phyloP scores from a whole-genome alignment of 2,888 invertebrate genomes.

The Pyrgus malvae region DNA sequence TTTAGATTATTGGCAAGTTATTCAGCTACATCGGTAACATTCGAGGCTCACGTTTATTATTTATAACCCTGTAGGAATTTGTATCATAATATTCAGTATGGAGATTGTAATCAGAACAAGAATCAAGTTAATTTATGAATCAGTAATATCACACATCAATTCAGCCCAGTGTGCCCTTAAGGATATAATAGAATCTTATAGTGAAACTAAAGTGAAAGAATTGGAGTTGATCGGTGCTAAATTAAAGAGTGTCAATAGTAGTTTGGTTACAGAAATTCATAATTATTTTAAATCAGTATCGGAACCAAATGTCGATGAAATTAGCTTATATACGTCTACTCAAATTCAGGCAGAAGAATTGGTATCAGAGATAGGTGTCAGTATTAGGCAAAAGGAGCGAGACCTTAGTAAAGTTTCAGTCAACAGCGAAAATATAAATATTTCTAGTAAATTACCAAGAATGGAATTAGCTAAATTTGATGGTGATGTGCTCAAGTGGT shows the following conservation, averaged over 20 bases:
- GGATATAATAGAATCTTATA: too few relatives aligned
- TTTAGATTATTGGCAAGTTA: too few relatives aligned
- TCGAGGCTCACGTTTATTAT: too few relatives aligned
- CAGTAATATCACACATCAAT: not conserved
- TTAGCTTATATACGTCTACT: not conserved
- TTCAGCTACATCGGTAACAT: too few relatives aligned
- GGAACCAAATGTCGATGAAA: not conserved
- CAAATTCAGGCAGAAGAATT: not conserved
- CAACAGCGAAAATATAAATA: conserved; percentile 1
- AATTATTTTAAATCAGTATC: not conserved
- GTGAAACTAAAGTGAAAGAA: not conserved
- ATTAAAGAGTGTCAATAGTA: not conserved
- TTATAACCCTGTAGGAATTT: too few relatives aligned
- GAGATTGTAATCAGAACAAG: not conserved
- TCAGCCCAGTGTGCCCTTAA: not conserved
- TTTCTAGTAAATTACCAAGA: conserved; percentile 26
- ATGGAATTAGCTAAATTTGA: conserved; percentile 32
- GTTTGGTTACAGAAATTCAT: not conserved
- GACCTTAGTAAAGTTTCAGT: too few relatives aligned
- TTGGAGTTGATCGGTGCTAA: not conserved
- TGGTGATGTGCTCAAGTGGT: conserved; percentile 35
- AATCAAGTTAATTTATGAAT: not conserved
- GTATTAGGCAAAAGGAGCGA: not conserved
- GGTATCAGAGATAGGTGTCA: not conserved
- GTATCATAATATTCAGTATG: not conserved